A percentile compares a stretch with the other conserved stretches of the same genome.
Evolutionary conservation across 2,797 vertebrate species (phyloP).

Genomic region (Borostomias antarcticus): DNA sequence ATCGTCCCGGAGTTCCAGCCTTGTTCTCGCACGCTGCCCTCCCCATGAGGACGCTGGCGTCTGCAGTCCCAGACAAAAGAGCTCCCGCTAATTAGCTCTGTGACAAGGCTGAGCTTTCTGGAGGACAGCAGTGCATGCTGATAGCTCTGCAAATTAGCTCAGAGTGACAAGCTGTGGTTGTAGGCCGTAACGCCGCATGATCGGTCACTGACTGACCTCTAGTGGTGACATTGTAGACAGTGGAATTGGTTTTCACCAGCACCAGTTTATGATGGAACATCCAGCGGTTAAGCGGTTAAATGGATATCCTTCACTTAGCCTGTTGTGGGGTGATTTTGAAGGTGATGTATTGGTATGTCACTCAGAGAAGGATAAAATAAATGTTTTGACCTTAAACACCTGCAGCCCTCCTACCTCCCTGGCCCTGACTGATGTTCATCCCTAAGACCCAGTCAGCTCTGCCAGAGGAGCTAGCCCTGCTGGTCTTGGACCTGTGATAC

Average conservation of each 20-base stretch:
- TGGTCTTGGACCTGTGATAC: slow-evolving; percentile 15
- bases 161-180: not conserved
- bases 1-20: too few species aligned
- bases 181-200: not conserved
- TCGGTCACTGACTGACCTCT: slow-evolving; percentile 56
- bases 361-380: not conserved
- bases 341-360: not conserved
- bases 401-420: not conserved
- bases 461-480: slow-evolving; percentile 19
- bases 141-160: slow-evolving; percentile 5
- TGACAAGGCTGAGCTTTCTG: slow-evolving; percentile 17
- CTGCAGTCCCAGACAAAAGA: slow-evolving; percentile 10
- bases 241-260: not conserved
- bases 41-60: too few species aligned
- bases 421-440: not conserved
- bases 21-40: not conserved
- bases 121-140: slow-evolving; percentile 12
- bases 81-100: slow-evolving; percentile 3
- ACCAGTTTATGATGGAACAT: not conserved
- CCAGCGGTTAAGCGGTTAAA: too few species aligned
- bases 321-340: not conserved
- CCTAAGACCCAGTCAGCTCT: too few species aligned
- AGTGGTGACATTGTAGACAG: slow-evolving; percentile 42
- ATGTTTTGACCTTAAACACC: slow-evolving; percentile 7
- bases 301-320: not conserved